Evolutionary conservation across 2,113 vertebrate genomes (phyloP).

Genomic region (Haemorhous mexicanus): DNA sequence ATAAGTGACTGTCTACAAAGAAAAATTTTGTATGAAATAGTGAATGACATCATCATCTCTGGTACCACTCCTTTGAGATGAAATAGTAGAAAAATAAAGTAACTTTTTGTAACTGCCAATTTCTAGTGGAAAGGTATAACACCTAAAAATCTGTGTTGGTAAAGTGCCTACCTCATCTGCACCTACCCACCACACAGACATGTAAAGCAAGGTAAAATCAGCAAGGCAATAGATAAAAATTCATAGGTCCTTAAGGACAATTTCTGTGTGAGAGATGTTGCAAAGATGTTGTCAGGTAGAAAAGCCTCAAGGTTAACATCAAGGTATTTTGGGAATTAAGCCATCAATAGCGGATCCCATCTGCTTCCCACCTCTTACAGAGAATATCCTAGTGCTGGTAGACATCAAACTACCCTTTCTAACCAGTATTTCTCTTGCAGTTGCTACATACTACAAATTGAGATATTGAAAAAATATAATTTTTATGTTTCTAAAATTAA

Average conservation of each 20-base stretch:
- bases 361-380: background rate
- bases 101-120: background rate
- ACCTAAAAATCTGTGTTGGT: background rate
- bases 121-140: background rate
- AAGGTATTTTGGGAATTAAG: background rate
- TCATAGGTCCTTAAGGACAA: background rate
- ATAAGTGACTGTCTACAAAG: background rate
- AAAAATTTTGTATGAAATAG: background rate
- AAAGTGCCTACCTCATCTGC: rapidly evolving
- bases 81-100: background rate
- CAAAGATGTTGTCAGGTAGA: background rate
- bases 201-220: background rate
- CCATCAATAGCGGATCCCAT: background rate
- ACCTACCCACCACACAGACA: rapidly evolving
- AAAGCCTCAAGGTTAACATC: rapidly evolving
- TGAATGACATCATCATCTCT: background rate
- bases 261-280: background rate
- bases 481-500: background rate
- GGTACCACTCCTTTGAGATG: background rate
- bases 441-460: background rate
- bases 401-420: background rate
- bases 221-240: background rate
- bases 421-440: background rate
- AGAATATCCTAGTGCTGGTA: background rate
- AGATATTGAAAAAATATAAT: background rate